Percentiles rank a stretch among this genome's conserved stretches.
Evolutionary conservation across 2,113 vertebrate species (phyloP).

Genomic region (Nicator chloris): DNA sequence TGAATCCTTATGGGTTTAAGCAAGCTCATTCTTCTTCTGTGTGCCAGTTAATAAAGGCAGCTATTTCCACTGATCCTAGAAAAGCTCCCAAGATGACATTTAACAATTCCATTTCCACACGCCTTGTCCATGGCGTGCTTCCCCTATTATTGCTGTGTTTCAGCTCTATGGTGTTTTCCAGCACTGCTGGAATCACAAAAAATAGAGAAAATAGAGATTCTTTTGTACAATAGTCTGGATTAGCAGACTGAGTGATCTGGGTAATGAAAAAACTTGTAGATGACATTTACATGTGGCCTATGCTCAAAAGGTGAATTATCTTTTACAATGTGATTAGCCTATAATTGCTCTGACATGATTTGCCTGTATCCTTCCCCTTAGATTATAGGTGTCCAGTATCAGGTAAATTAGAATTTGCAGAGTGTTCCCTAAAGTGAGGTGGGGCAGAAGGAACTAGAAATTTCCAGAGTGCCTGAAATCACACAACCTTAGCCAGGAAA

Average conservation of each 20-base stretch:
- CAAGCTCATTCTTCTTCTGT: neutral
- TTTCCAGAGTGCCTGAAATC: neutral
- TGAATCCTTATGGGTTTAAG: neutral
- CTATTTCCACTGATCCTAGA: neutral
- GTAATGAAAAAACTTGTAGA: neutral
- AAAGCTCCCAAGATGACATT: neutral
- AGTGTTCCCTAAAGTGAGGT: neutral
- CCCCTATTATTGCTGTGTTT: neutral
- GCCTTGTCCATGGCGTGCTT: neutral
- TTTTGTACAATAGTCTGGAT: neutral
- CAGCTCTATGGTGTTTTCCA: neutral
- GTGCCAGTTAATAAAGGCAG: neutral
- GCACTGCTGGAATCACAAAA: neutral
- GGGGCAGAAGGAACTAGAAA: neutral
- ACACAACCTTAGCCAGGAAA: neutral
- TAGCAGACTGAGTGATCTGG: neutral
- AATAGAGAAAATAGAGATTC: neutral
- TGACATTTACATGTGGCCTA: neutral
- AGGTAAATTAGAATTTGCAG: neutral
- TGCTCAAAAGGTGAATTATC: neutral
- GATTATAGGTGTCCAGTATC: neutral
- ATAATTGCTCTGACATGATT: neutral
- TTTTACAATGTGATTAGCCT: neutral
- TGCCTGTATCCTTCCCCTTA: neutral
- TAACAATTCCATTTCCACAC: neutral